Evolutionary conservation across 2,113 vertebrate genomes (phyloP).

Genomic region (Tachysurus vachellii): DNA sequence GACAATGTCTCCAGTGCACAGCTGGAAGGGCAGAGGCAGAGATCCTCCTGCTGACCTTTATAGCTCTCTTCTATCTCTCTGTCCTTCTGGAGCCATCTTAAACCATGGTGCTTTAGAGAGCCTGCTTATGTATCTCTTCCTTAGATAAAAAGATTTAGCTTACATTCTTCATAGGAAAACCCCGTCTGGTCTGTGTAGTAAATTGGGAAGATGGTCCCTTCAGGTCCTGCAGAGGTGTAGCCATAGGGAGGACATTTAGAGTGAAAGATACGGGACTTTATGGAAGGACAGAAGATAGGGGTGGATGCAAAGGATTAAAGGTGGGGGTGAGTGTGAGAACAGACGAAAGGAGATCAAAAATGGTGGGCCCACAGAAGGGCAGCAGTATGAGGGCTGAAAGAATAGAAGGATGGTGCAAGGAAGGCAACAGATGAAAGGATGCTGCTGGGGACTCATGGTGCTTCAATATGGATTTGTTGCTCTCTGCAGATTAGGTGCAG

Average conservation of each 20-base stretch:
- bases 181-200: not conserved
- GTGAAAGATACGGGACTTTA: conserved; percentile 16
- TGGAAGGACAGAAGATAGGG: not conserved
- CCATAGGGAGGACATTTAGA: conserved; percentile 17
- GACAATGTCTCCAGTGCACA: conserved; percentile 30
- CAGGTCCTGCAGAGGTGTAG: not conserved
- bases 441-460: not conserved
- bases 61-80: conserved; percentile 17
- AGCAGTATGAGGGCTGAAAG: conserved; percentile 24
- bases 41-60: conserved; percentile 45
- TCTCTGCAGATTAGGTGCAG: not conserved
- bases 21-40: conserved; percentile 7
- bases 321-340: conserved; percentile 18
- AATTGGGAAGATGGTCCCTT: not conserved
- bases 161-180: conserved; percentile 4
- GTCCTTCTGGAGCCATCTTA: conserved; percentile 18
- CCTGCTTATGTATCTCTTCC: conserved; percentile 13
- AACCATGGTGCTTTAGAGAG: not conserved
- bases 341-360: conserved; percentile 39
- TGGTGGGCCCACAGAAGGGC: conserved; percentile 36
- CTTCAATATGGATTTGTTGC: conserved; percentile 34
- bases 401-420: conserved; percentile 10
- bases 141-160: conserved; percentile 37
- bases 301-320: conserved; percentile 53
- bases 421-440: conserved; percentile 39